Evolutionary conservation across 37 sponge, comb jelly and placozoan genomes (phyloP), one percentile per base, ranked within the genome.

Genomic region (Aplysina aerophoba): DNA sequence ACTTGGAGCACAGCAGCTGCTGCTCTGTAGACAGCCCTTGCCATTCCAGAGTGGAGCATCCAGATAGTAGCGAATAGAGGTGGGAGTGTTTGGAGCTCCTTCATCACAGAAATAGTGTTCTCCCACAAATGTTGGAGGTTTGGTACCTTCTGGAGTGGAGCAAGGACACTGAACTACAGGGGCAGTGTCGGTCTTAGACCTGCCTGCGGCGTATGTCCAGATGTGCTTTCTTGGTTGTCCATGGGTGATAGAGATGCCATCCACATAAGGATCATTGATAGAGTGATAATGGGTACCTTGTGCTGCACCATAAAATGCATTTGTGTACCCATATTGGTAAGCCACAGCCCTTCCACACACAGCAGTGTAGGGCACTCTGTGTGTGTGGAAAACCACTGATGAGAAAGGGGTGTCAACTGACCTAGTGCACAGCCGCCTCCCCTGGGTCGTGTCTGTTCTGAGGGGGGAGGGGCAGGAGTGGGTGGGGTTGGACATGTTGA

Each of bases 241-340:
- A 30, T 69, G 71, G 6, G 71, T 69, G 71, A 69, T 69, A 35
- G 71, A 69, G 2, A 69, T 69, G 34, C 71, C 71, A 30, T 69
- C 71, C 34, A 69, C 34, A 30, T 69, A 69, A 34, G 71, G 34
- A 69, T 35, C 34, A 30, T 30, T 69, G 71, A 69, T 69, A 12
- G 71, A 69, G 8, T 44, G 50, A 44, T 44, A 44, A 31, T 1
- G 19, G 27, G 35, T 35, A 31, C 34, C 17, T 17, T 34, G 34
- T 30, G 27, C 34, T 17, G 71, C 27, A 31, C 35, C 28, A 30
- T 69, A 69, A 30, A 69, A 69, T n/a, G 71, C 71, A 69, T 69
- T 69, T 69, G 34, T 69, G 17, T 30, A 30, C 31, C 71, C 71
- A 30, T 31, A 69, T 27, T 69, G 71, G 34, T 69, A 69, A 4